Evolutionary conservation across 2,888 invertebrate genomes (phyloP), one percentile per base, ranked within the genome.

Genomic region (Drosophila acutilabella): DNA sequence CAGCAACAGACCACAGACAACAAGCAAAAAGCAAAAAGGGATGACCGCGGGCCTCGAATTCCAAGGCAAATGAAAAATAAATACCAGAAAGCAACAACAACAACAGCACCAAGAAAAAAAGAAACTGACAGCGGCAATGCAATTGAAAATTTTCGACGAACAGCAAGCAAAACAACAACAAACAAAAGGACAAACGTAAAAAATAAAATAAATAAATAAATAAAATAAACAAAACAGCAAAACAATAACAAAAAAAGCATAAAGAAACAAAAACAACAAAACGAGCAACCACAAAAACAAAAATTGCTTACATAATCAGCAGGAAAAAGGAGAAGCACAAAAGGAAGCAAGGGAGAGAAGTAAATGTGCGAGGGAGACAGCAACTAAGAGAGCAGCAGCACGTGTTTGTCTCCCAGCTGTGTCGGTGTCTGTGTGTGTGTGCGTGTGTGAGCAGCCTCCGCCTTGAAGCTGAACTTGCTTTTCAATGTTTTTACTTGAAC

Each of bases 401-500:
- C 78, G 76, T 76, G 76, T 78, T 74, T 74, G 50, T 59, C 70
- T 78, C 74, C 57, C 64, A 59, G 50, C 36, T 57, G 36, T 33
- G 7, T 38, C 26, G 57, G 14, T 23, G 38, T 64, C 42, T 42
- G 14, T 13, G 11, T 20, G 36, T 44, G 36, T 64, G n/a, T 51
- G 23, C 23, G 33, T 57, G 53, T 64, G 58, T 57, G 67, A 20
- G 61, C 50, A 51, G 50, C 70, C 52, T 77, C 62, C 65, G 78
- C 84, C 88, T 84, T 85, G 88, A 74, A 79, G 77, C 82, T 86
- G 88, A 88, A 86, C 86, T 86, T 86, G 88, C 75, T 70, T 67
- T 85, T 86, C 86, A 86, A 86, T 88, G 88, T 81, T 85, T 82
- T 77, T 74, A 88, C 86, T 86, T 86, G 86, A 86, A 86, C 86